These are phyloP conservation scores for Heliothis peltigera DNA, from an alignment of 2,888 invertebrate genomes.

Conservation along the genomic window DNA sequence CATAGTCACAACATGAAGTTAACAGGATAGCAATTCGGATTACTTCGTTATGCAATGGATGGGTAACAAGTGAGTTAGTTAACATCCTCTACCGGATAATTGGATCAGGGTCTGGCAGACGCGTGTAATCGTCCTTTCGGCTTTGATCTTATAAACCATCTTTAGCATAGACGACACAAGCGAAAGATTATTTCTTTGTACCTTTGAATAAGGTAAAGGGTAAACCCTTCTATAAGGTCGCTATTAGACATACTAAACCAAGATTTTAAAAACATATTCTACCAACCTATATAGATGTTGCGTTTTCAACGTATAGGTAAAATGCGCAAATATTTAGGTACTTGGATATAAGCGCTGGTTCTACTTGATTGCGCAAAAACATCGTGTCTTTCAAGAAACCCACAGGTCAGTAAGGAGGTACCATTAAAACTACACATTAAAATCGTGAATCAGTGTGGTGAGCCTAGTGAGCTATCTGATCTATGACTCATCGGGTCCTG, in stretches of 20 bases:
- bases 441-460: conserved; percentile 56
- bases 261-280: background rate
- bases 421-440: conserved; percentile 42
- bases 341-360: conserved; percentile 9
- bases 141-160: conserved; percentile 44
- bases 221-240: background rate
- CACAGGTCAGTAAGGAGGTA: conserved; percentile 18
- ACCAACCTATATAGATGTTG: no score
- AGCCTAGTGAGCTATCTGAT: conserved; percentile 63
- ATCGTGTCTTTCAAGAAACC: conserved; percentile 40
- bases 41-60: conserved; percentile 46
- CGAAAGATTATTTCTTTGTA: conserved; percentile 30
- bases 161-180: conserved; percentile 22
- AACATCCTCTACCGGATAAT: conserved; percentile 51
- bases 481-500: conserved; percentile 68
- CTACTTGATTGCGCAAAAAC: conserved; percentile 13
- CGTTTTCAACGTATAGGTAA: no score
- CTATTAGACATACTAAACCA: conserved; percentile 2
- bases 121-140: conserved; percentile 33
- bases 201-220: conserved; percentile 4
- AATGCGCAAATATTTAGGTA: background rate
- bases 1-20: conserved; percentile 26
- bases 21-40: conserved; percentile 27
- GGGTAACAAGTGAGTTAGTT: conserved; percentile 54
- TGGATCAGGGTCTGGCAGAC: conserved; percentile 44